Percentiles rank a stretch among this genome's conserved stretches.
These are phyloP conservation scores for Tuberolachnus salignus DNA, from an alignment of 2,888 invertebrate species.

Conservation along the genomic window DNA sequence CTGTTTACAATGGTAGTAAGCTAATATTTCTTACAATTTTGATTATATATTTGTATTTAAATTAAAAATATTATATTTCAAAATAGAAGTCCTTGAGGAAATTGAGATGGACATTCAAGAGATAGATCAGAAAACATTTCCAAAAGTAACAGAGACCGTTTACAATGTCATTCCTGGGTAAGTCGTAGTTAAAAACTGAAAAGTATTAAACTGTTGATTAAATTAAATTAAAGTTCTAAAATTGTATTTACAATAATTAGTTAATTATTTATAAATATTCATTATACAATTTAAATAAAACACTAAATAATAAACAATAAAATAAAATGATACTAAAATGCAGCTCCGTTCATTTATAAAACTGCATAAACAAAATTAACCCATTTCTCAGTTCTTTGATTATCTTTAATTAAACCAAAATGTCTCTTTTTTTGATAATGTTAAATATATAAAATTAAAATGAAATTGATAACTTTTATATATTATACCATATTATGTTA, in stretches of 20 bases:
- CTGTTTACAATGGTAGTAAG: too few relatives aligned
- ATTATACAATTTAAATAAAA: constrained; percentile 6
- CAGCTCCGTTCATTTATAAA: not conserved
- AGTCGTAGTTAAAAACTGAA: constrained; percentile 9
- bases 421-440: not conserved
- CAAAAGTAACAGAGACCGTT: constrained; percentile 16
- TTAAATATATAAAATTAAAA: too few relatives aligned
- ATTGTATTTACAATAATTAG: constrained; percentile 6
- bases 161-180: constrained; percentile 27
- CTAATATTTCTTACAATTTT: too few relatives aligned
- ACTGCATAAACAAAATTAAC: not conserved
- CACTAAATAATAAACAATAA: not conserved
- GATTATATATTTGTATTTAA: too few relatives aligned
- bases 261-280: constrained; percentile 4
- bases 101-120: not conserved
- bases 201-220: constrained; percentile 1
- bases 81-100: constrained; percentile 1
- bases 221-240: constrained; percentile 3
- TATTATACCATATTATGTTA: too few relatives aligned
- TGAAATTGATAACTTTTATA: too few relatives aligned
- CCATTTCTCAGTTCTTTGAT: not conserved
- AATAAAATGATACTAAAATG: not conserved
- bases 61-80: not conserved
- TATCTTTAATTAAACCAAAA: not conserved
- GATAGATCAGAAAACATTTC: not conserved